Conservation (phyloP, 2,797 vertebrate genomes). For the Pygocentrus nattereri region DNA sequence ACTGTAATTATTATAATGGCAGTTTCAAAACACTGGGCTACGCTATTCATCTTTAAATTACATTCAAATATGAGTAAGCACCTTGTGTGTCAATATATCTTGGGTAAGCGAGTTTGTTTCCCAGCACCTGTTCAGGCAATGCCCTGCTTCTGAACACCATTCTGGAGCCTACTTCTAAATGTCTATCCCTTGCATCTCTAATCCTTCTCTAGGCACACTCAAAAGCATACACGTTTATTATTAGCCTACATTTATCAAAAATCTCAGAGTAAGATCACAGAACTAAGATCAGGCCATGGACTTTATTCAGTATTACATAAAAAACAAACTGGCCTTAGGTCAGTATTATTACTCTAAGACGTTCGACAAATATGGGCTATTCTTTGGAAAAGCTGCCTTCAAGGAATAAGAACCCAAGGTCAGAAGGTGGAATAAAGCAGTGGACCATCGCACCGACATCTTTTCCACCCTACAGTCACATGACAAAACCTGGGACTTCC, state of each 20-base stretch:
- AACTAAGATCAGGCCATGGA: too few species aligned
- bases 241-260: too few species aligned
- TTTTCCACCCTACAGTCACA: conserved; percentile 45
- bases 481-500: conserved; percentile 46
- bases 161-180: conserved; percentile 23
- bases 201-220: not conserved
- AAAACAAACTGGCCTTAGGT: too few species aligned
- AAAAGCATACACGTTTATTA: too few species aligned
- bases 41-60: too few species aligned
- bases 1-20: not conserved
- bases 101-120: not conserved
- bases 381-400: not conserved
- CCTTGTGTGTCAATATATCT: not conserved
- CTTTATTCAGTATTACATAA: too few species aligned
- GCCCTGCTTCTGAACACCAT: conserved; percentile 17
- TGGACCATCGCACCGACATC: not conserved
- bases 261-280: too few species aligned
- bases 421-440: conserved; percentile 20
- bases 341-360: too few species aligned
- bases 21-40: not conserved
- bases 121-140: conserved; percentile 11
- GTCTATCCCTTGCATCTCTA: not conserved
- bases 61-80: conserved; percentile 1
- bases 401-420: conserved; percentile 25
- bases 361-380: too few species aligned